Conservation (phyloP, 2,113 vertebrate species). For the Dipodomys stephensi region DNA sequence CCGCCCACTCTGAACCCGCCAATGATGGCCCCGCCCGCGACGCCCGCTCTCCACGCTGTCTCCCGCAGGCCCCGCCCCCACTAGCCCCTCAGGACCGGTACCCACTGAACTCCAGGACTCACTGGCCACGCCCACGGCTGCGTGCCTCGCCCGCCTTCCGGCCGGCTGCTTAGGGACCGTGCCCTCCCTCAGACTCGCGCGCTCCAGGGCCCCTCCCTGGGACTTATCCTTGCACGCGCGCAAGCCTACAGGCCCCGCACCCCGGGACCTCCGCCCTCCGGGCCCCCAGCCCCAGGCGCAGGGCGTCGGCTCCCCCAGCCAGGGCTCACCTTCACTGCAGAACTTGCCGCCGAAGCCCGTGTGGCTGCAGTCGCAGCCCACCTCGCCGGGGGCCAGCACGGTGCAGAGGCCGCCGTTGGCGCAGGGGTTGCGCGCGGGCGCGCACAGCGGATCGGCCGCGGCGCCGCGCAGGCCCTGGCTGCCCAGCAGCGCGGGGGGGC, state of each 20-base stretch:
- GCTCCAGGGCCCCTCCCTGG: no score
- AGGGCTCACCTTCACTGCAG: slow-evolving; percentile 94
- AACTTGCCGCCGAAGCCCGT: slow-evolving; percentile 94
- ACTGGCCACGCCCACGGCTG: neutral
- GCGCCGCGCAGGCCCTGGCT: slow-evolving; percentile 93
- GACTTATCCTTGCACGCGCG: neutral
- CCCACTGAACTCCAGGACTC: neutral
- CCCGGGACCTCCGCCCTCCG: neutral
- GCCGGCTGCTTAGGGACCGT: no score
- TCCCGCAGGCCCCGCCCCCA: neutral
- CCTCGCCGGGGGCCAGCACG: slow-evolving; percentile 89
- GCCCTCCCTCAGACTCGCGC: no score
- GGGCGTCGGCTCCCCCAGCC: neutral
- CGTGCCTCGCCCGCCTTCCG: no score
- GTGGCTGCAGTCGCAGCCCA: slow-evolving; percentile 93
- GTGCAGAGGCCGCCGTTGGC: slow-evolving; percentile 93
- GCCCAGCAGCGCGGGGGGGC: slow-evolving; percentile 90
- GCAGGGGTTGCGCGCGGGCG: slow-evolving; percentile 91
- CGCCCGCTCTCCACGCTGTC: no score
- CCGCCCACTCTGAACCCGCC: no score
- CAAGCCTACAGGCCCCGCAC: neutral
- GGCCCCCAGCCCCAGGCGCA: neutral
- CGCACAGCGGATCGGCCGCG: slow-evolving; percentile 92
- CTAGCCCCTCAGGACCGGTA: no score
- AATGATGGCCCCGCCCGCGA: no score